Base-by-base conservation (phyloP, 2,888 invertebrate genomes). In the Trichopoda pennipes region DNA sequence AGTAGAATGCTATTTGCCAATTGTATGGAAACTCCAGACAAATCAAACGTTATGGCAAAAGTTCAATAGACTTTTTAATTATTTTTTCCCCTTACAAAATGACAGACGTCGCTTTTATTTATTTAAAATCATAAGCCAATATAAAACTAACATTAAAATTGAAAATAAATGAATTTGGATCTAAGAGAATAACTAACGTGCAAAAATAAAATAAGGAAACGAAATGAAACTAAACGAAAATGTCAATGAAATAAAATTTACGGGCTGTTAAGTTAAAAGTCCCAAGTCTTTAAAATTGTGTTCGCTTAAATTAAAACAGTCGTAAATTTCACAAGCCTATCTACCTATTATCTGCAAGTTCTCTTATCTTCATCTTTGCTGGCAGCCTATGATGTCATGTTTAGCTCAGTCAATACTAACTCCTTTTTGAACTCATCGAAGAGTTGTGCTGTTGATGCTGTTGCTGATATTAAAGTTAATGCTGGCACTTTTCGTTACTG, bases 21-120 rank as follows among this genome's bases (percentile, higher is more conserved):
- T 82, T 82, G 70, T 79, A n/a, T 82, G 58, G 79, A 56, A 68
- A 61, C 75, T 72, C 51, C 35, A 84, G 85, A 83, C 81, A 88
- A 88, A 85, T 87, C 86, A 88, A 88, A 87, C 88, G 87, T 87
- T 87, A 89, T 88, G 89, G 87, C 87, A 87, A 86, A 84, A 88
- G 89, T 88, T 88, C 89, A 88, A 88, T 89, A 89, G 86, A 76
- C 80, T 79, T 79, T 75, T 28, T 28, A 3, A 3, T 28, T 28
- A 3, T 28, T 28, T 28, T 28, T 28, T 28, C 6, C 3, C 1
- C 14, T 70, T 19, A 75, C 53, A 55, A 78, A 70, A 77, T 73
- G 10, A 51, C 8, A 58, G 53, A 47, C 44, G 47, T 19, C 35
- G 56, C 17, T 60, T 58, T 6, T 51, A 51, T 75, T 49, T 72